Base-by-base conservation (phyloP, 2,888 invertebrate species). In the Geophilus truncorum region DNA sequence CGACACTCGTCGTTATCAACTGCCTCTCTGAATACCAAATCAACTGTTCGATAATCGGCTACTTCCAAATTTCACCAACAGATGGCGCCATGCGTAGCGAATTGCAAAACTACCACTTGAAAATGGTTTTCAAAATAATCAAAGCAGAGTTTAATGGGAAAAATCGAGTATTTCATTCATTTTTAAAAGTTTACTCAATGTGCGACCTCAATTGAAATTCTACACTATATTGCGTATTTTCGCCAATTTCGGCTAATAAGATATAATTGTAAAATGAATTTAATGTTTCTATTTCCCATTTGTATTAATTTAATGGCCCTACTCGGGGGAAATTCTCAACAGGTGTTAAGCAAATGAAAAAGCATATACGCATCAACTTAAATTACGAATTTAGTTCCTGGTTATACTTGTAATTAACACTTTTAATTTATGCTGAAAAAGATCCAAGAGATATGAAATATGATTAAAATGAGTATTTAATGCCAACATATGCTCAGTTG, bases 321-420 rank as follows among this genome's bases (percentile, higher is more conserved):
- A 23, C 57, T 62, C 57, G 21, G 18, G 57, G 23, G 57, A 62
- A 40, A 23, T 62, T 62, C 57, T 62, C 57, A 62, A 62, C 57
- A 62, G 57, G 57, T 62, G 57, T 62, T 62, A 62, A 62, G 57
- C 57, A 62, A 62, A 62, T 62, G 57, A 62, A 62, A 62, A 62
- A 62, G 57, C 57, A 62, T 62, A 21, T 23, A 23, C 57, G 3
- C 57, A 62, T 62, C 57, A 62, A 62, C 23, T 62, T 23, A 23
- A 21, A 62, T 62, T 62, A 62, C 21, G 23, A 62, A 62, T 62
- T 62, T 21, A 62, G 57, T 62, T 62, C 57, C 57, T 62, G 57
- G 57, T 62, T 62, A 18, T 62, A 62, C 57, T 62, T 62, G 57
- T 18, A 62, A 62, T 62, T 62, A 62, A 62, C 21, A 62, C 57